Conservation (phyloP, 2,113 vertebrate species). For the Mionectes macconnelli region DNA sequence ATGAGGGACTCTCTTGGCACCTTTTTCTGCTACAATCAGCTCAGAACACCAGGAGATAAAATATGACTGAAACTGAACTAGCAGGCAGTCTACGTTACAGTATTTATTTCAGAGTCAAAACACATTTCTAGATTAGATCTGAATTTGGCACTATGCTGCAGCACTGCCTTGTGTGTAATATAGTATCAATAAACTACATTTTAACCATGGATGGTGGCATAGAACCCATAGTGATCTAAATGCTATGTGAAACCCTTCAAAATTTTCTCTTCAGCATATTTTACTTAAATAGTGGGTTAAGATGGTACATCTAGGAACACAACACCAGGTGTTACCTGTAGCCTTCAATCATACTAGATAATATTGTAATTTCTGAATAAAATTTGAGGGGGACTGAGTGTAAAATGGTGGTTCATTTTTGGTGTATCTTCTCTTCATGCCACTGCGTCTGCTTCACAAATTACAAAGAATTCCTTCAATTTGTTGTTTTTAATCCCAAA, state of each 20-base stretch:
- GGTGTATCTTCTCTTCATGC: background rate
- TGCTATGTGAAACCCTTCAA: background rate
- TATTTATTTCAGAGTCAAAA: constrained; percentile 38
- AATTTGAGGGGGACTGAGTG: background rate
- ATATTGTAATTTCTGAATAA: background rate
- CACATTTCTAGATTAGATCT: constrained; percentile 42
- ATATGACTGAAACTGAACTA: constrained; percentile 31
- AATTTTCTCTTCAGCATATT: background rate
- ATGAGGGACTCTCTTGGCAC: constrained; percentile 26
- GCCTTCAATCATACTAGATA: background rate
- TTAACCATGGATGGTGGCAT: constrained; percentile 2
- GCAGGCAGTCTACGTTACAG: constrained; percentile 15
- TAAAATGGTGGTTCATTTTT: background rate
- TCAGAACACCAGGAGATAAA: constrained; percentile 35
- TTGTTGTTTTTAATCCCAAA: background rate
- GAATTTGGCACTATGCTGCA: background rate
- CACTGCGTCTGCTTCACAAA: background rate
- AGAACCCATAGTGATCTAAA: background rate
- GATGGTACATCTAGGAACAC: background rate
- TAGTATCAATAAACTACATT: constrained; percentile 20
- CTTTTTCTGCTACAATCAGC: constrained; percentile 49
- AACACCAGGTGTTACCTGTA: background rate
- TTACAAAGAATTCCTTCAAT: background rate
- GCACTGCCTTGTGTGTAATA: constrained; percentile 1
- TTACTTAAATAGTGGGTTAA: background rate